Base-by-base conservation (phyloP, 2,797 vertebrate genomes). In the Bovichtus variegatus region DNA sequence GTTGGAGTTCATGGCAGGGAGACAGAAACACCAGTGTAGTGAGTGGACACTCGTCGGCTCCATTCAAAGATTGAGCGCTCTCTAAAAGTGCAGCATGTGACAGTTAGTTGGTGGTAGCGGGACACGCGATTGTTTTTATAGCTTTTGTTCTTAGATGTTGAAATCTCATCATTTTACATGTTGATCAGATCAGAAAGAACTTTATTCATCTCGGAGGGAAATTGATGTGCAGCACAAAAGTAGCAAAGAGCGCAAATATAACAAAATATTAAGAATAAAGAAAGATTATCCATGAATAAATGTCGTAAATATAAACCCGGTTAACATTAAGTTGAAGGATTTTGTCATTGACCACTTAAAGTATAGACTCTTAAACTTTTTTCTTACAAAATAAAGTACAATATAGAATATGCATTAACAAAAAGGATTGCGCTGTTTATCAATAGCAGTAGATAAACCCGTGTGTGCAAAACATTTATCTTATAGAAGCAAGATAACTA, bases 331-430 rank as follows among this genome's bases (percentile, higher is more conserved):
- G n/a, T 2, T 5, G 46, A n/a, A 12, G 46, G 21, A 49, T 13
- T 49, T 49, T 23, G 21, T 23, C n/a, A 23, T 49, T 49, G 10
- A 0, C 9, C n/a, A 49, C 23, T 49, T 21, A 49, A 49, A n/a
- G n/a, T n/a, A n/a, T n/a, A n/a, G n/a, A n/a, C n/a, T n/a, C n/a
- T n/a, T n/a, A n/a, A n/a, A n/a, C n/a, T n/a, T n/a, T n/a, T n/a
- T n/a, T n/a, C n/a, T n/a, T n/a, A n/a, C n/a, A n/a, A n/a, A n/a
- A n/a, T n/a, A n/a, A 47, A 49, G 49, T 49, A 12, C n/a, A 0
- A 0, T 12, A 49, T 12, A 23, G 0, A 23, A 0, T 23, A 49
- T 23, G 0, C 5, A 49, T 23, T 49, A 49, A 23, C 5, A 49
- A 23, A 49, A 49, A 49, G 1, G 49, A 13, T n/a, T 23, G 47